Base-by-base conservation (phyloP, 2,888 invertebrate genomes). In the Cryptocheilus praepositus region DNA sequence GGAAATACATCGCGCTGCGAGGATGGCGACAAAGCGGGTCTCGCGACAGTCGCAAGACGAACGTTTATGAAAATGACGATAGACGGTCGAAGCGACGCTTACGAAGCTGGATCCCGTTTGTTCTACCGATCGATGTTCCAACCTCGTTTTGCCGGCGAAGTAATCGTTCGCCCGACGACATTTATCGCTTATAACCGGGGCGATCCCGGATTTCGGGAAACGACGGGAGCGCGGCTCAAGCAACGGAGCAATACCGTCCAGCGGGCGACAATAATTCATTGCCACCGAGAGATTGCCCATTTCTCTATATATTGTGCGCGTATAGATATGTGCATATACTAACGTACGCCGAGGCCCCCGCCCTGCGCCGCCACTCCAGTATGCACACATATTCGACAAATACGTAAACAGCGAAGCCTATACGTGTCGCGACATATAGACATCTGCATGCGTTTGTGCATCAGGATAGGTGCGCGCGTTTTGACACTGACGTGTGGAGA, bases 121-220 rank as follows among this genome's bases (percentile, higher is more conserved):
- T 36, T 11, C 7, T 36, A n/a, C 25, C 25, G 16, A 22, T 22
- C 22, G 15, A 53, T 22, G 53, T 19, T 53, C 21, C 53, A 25
- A 53, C 21, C 53, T 21, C 53, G 53, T 53, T 53, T 18, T 18
- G 21, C 44, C n/a, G 53, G 49, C 56, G 21, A 62, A 73, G 60
- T 73, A 67, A 73, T 71, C 60, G 59, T 56, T 11, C 36, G 55
- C 13, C 43, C 5, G 46, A 44, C 57, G 71, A 71, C 74, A 63
- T 76, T 77, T 77, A 77, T 75, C 68, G 67, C 36, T 56, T 59
- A 59, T 61, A 67, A 63, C 67, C 53, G 36, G 13, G 36, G 11
- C 36, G 36, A 36, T 36, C 36, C 36, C 13, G 36, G 36, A 36
- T 36, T 36, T 36, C 36, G 36, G 36, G 3, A 11, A 36, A 36